Conservation (phyloP, 1,140 invertebrate species). For the Leptinotarsa defecta region DNA sequence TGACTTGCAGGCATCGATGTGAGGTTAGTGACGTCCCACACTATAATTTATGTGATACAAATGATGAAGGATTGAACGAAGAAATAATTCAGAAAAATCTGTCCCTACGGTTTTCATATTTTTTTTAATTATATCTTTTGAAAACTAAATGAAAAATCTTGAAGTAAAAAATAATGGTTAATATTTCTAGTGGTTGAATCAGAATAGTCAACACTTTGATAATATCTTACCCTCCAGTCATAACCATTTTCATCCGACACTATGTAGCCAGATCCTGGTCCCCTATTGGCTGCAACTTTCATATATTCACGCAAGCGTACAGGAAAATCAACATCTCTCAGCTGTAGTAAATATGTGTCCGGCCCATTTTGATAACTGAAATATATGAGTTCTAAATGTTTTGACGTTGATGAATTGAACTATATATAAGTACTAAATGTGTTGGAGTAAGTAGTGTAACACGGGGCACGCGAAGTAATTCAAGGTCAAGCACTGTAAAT, state of each 20-base stretch:
- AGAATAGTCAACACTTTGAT: too few relatives aligned
- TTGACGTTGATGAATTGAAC: neutral
- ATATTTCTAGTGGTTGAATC: too few relatives aligned
- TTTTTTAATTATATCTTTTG: neutral
- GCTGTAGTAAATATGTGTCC: conserved; percentile 91
- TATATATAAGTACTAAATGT: neutral
- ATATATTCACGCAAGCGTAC: conserved; percentile 88
- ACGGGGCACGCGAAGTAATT: too few relatives aligned
- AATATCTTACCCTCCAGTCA: conserved; percentile 72
- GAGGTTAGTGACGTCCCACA: too few relatives aligned
- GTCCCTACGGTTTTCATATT: too few relatives aligned
- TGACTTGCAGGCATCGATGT: too few relatives aligned
- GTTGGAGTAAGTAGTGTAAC: too few relatives aligned
- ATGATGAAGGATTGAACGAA: too few relatives aligned
- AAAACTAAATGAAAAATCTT: neutral
- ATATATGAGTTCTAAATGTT: conserved; percentile 28
- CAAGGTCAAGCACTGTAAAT: too few relatives aligned
- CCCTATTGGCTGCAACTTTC: conserved; percentile 81
- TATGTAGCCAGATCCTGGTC: conserved; percentile 68
- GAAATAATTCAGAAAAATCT: too few relatives aligned
- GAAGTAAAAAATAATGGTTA: neutral
- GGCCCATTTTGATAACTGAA: conserved; percentile 91
- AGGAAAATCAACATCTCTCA: conserved; percentile 91
- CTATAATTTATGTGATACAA: too few relatives aligned
- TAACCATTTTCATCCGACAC: conserved; percentile 70